These are phyloP conservation scores for Platorchestia sp. DNA, from an alignment of 1,140 invertebrate genomes.

Conservation along the genomic window DNA sequence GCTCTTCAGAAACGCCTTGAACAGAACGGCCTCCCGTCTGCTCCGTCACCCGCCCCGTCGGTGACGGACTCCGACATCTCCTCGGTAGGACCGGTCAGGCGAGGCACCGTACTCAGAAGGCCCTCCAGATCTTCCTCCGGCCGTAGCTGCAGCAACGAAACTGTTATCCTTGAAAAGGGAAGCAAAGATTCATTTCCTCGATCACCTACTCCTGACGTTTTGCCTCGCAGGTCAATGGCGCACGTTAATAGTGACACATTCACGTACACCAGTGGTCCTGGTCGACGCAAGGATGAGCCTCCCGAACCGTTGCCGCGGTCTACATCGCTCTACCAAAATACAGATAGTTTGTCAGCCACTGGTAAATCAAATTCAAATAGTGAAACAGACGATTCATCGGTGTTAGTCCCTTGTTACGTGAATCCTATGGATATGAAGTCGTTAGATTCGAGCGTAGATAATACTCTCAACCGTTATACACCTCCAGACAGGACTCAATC, in stretches of 20 bases:
- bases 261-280: constrained; percentile 47
- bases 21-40: constrained; percentile 68
- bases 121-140: constrained; percentile 59
- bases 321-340: constrained; percentile 30
- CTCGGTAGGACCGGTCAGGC: constrained; percentile 62
- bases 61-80: constrained; percentile 65
- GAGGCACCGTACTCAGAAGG: constrained; percentile 56
- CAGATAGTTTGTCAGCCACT: not conserved
- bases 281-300: constrained; percentile 53
- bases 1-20: constrained; percentile 77
- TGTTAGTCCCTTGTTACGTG: constrained; percentile 17
- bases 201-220: constrained; percentile 4
- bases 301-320: constrained; percentile 57
- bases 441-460: constrained; percentile 41
- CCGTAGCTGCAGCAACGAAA: constrained; percentile 59
- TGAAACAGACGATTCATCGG: not conserved
- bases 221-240: constrained; percentile 52
- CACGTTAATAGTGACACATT: constrained; percentile 46
- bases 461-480: constrained; percentile 41
- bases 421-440: not conserved
- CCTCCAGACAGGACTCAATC: not conserved
- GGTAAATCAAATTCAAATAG: not conserved
- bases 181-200: constrained; percentile 30
- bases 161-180: constrained; percentile 60
- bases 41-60: constrained; percentile 64